Evolutionary conservation across 2,113 vertebrate genomes (phyloP).

Genomic region (Sylvia atricapilla): DNA sequence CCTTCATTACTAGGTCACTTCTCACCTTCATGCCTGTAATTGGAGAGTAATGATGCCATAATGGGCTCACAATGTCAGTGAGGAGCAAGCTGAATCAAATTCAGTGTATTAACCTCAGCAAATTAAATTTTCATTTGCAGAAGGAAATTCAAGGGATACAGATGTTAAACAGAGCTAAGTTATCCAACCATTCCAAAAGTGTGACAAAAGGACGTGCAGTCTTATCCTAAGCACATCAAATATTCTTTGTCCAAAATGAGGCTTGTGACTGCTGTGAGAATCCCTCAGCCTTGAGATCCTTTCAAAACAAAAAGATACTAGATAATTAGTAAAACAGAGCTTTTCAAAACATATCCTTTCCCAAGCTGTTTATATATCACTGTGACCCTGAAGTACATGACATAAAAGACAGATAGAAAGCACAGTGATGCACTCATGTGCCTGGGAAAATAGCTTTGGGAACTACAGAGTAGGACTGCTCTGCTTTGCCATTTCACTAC

Average conservation of each 20-base stretch:
- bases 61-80: neutral
- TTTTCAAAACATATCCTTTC: neutral
- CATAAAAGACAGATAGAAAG: neutral
- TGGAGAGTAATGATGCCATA: neutral
- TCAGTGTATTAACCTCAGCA: neutral
- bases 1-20: neutral
- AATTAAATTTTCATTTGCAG: constrained; percentile 36
- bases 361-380: neutral
- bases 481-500: neutral
- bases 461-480: neutral
- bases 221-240: neutral
- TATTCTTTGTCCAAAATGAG: neutral
- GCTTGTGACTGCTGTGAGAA: neutral
- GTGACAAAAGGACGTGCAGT: neutral
- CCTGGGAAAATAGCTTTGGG: neutral
- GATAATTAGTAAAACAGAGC: neutral
- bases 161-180: neutral
- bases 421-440: neutral
- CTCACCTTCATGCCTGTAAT: constrained; percentile 18
- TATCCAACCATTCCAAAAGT: neutral
- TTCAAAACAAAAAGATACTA: neutral
- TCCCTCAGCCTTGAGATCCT: neutral
- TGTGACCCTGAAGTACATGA: neutral
- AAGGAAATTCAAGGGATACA: neutral
- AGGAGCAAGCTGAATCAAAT: constrained; percentile 2